phyloP scores from a whole-genome alignment of 2,113 vertebrate genomes.

The Todiramphus chloris region DNA sequence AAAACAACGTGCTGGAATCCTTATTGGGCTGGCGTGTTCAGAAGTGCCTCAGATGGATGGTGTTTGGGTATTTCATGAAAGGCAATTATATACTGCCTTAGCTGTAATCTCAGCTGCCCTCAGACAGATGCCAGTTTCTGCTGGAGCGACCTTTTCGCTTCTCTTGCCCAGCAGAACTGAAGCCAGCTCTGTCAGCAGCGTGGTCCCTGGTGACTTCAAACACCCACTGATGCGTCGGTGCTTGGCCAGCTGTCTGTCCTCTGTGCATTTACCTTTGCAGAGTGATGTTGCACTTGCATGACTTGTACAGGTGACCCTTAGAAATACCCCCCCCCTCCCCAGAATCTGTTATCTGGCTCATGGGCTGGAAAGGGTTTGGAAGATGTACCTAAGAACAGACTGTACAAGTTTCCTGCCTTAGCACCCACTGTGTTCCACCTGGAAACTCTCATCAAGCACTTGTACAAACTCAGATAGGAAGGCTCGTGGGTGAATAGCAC shows the following conservation, averaged over 20 bases:
- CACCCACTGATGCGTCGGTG: not conserved
- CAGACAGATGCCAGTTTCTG: not conserved
- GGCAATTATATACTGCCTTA: conserved; percentile 52
- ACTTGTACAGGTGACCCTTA: not conserved
- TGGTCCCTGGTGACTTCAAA: not conserved
- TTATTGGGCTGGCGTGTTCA: conserved; percentile 46
- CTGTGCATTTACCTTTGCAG: not conserved
- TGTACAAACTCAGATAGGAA: not conserved
- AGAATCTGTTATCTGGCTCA: not conserved
- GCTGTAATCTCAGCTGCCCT: conserved; percentile 54
- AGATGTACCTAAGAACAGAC: not conserved
- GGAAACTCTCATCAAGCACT: not conserved
- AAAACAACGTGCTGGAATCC: conserved; percentile 36
- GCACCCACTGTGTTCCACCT: not conserved
- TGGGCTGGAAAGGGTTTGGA: not conserved
- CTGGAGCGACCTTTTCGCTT: not conserved
- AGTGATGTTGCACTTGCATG: not conserved
- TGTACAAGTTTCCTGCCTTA: not conserved
- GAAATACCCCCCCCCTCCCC: not conserved
- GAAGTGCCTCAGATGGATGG: conserved; percentile 49
- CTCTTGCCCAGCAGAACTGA: not conserved
- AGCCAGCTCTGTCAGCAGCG: not conserved
- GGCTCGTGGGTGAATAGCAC: not conserved
- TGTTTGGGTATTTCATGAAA: conserved; percentile 60
- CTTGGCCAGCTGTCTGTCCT: not conserved